A percentile compares a stretch with the other conserved stretches of the same genome.
These are phyloP conservation scores for Drosophila tani DNA, from an alignment of 1,140 invertebrate genomes.

Conservation along the genomic window DNA sequence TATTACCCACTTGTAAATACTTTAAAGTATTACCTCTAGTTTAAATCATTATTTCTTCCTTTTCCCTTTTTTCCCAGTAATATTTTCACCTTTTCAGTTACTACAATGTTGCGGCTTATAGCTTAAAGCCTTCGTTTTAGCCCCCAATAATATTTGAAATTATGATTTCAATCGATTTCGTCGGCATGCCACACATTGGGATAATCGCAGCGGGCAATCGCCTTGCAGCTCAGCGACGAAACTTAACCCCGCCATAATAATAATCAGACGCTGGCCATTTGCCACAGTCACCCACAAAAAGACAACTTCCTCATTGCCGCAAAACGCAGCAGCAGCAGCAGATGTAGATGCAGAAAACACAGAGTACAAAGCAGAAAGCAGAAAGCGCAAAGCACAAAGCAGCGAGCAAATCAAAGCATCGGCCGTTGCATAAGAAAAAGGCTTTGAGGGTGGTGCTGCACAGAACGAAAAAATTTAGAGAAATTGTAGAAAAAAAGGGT, in stretches of 20 bases:
- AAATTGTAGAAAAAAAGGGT: no score
- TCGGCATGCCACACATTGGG: slow-evolving; percentile 20
- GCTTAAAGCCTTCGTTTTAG: slow-evolving; percentile 8
- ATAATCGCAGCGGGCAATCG: slow-evolving; percentile 38
- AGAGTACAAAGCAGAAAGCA: slow-evolving; percentile 7
- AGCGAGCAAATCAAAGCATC: slow-evolving; percentile 51
- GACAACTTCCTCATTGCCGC: slow-evolving; percentile 71
- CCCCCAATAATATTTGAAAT: slow-evolving; percentile 24
- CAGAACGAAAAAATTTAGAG: background rate
- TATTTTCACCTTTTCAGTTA: background rate
- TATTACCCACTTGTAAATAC: background rate
- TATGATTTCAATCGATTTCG: slow-evolving; percentile 21
- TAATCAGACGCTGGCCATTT: slow-evolving; percentile 69
- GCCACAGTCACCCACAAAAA: slow-evolving; percentile 77
- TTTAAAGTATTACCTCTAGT: no score
- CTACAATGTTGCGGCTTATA: background rate
- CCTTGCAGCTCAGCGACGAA: slow-evolving; percentile 28
- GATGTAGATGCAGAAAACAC: slow-evolving; percentile 23
- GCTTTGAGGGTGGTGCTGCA: slow-evolving; percentile 42
- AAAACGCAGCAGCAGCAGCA: slow-evolving; percentile 22
- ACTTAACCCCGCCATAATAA: slow-evolving; percentile 52
- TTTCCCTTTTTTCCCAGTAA: background rate
- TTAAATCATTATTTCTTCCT: background rate
- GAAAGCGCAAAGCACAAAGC: slow-evolving; percentile 2
- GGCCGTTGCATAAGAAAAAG: slow-evolving; percentile 55